Evolutionary conservation across 2,113 vertebrate species (phyloP), one percentile per base, ranked within the genome.

Genomic region (Microtus ochrogaster): DNA sequence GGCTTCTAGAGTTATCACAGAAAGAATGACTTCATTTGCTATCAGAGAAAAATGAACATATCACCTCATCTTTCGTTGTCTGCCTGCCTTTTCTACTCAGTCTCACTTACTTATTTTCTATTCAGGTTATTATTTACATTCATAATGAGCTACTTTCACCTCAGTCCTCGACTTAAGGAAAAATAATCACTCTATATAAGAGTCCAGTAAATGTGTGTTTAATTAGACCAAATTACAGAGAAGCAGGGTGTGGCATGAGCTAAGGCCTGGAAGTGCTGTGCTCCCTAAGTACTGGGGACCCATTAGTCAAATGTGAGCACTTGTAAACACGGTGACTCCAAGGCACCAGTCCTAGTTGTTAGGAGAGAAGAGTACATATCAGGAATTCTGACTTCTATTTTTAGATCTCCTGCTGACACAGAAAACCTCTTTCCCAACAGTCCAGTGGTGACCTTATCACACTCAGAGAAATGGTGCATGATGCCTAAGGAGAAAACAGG

Each of bases 311-410:
- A 77, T 36, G 1, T 76, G 81, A 86, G 47, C 41, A 11, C 92
- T 91, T 44, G 52, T 78, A 84, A 95, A 96, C 47, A 90, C 49
- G 61, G 52, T 1, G 52, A 90, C 91, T 95, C 81, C 70, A 91
- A 96, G 89, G 84, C 2, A 9, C 83, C 86, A 97, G 89, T 76
- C 96, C 95, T 96, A 94, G 55, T 95, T 97, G 86, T 96, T 95
- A 90, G 58, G 10, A 93, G 72, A 93, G 78, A 94, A 96, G 66
- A 94, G 78, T 83, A 85, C 86, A 95, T 94, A 92, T 96, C 95
- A 94, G 93, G 93, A 96, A 94, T 61, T 94, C 89, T 96, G 79
- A 72, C 65, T 97, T 94, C 95, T 97, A 97, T 97, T 97, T 97
- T 96, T 92, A 96, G 93, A 52, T 91, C 24, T 87, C 86, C 94